Conservation (phyloP, 35 echinoderm and acorn worm genomes). For the Heliocidaris tuberculata region DNA sequence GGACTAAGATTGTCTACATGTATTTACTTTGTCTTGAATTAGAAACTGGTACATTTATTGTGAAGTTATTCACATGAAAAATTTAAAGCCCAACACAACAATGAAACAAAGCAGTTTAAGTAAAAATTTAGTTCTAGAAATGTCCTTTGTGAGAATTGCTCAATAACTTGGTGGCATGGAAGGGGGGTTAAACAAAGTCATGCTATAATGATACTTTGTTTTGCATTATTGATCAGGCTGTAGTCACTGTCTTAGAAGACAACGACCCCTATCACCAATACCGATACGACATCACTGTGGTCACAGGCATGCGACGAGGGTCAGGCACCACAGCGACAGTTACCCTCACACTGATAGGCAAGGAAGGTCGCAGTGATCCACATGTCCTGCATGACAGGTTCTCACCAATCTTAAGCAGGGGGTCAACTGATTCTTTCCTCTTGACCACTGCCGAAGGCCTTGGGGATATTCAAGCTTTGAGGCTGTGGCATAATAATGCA, state of each 20-base stretch:
- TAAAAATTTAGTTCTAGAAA: too few species aligned
- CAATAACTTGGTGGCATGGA: too few species aligned
- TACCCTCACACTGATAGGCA: conserved; percentile 80
- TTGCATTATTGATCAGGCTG: conserved; percentile 61
- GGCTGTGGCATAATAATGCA: conserved; percentile 87
- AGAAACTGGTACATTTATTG: too few species aligned
- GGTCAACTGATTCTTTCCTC: conserved; percentile 75
- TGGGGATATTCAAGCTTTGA: conserved; percentile 65
- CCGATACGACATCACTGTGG: conserved; percentile 78
- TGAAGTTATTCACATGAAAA: too few species aligned
- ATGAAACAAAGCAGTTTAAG: too few species aligned
- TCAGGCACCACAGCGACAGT: conserved; percentile 85
- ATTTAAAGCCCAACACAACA: too few species aligned
- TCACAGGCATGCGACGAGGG: conserved; percentile 83
- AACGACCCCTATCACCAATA: conserved; percentile 86
- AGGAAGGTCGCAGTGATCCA: conserved; percentile 55
- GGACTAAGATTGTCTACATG: too few species aligned
- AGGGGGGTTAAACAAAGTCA: too few species aligned
- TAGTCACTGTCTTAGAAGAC: conserved; percentile 72
- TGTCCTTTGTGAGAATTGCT: too few species aligned
- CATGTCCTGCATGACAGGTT: conserved; percentile 62
- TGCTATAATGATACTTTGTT: background rate
- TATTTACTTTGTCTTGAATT: too few species aligned
- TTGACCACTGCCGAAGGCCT: conserved; percentile 76
- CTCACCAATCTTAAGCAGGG: conserved; percentile 51